These are phyloP conservation scores for Ceratitis capitata DNA, from an alignment of 1,140 invertebrate species.

Conservation along the genomic window DNA sequence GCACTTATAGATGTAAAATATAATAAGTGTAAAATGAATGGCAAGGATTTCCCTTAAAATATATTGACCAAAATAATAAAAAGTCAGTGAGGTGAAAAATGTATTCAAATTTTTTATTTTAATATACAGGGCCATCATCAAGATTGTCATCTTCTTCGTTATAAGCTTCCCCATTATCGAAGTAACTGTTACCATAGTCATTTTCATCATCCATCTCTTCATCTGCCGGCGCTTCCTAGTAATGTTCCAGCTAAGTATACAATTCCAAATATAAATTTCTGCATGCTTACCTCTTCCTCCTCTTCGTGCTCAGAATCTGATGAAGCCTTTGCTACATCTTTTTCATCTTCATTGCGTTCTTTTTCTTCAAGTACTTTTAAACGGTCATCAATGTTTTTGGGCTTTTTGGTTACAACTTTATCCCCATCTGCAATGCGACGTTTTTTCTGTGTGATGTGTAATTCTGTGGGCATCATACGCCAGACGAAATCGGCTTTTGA, in stretches of 20 bases:
- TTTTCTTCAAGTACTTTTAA: constrained; percentile 70
- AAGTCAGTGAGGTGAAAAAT: neutral
- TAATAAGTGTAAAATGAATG: neutral
- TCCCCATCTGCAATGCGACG: constrained; percentile 41
- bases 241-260: too few species aligned
- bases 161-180: constrained; percentile 88
- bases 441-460: constrained; percentile 64
- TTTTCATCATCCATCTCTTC: constrained; percentile 79
- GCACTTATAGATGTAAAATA: neutral
- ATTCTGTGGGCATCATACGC: constrained; percentile 69
- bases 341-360: constrained; percentile 69
- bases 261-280: neutral
- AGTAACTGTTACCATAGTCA: constrained; percentile 85
- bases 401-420: constrained; percentile 47
- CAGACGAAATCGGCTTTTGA: constrained; percentile 68
- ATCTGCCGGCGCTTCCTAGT: constrained; percentile 68
- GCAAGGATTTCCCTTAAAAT: neutral
- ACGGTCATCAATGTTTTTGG: constrained; percentile 56
- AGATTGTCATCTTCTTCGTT: constrained; percentile 87
- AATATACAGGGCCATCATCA: constrained; percentile 80
- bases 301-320: constrained; percentile 68
- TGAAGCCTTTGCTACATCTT: constrained; percentile 67
- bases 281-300: constrained; percentile 64
- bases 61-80: neutral
- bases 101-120: constrained; percentile 45